Conservation (phyloP, 2,797 vertebrate species). For the Aratinga solstitialis region DNA sequence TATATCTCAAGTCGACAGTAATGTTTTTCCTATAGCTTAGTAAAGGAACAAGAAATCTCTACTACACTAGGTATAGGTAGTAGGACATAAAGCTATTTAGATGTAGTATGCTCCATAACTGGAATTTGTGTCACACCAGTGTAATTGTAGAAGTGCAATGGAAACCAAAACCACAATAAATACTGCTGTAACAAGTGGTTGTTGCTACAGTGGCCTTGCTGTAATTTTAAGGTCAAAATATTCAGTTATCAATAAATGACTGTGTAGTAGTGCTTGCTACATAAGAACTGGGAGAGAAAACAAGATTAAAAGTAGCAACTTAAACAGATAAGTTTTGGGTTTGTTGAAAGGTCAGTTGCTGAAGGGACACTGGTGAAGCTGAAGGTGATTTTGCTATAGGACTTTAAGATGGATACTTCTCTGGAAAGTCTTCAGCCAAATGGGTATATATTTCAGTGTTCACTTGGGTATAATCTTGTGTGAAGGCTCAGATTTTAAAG, state of each 20-base stretch:
- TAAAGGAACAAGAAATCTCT: neutral
- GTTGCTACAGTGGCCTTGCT: neutral
- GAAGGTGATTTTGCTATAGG: neutral
- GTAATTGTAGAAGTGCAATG: neutral
- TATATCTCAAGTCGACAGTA: neutral
- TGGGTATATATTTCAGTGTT: accelerated
- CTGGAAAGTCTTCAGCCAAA: neutral
- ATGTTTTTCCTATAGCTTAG: neutral
- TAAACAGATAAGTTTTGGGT: neutral
- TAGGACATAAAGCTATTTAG: neutral
- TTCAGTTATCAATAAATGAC: neutral
- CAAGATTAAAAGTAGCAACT: neutral
- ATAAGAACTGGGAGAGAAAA: neutral
- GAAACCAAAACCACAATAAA: neutral
- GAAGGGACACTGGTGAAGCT: neutral
- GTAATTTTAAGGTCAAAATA: neutral
- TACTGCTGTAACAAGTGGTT: neutral
- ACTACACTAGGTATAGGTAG: neutral
- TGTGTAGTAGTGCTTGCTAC: neutral
- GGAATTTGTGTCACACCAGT: neutral
- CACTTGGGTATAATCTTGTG: neutral
- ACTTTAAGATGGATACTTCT: neutral
- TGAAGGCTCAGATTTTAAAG: neutral
- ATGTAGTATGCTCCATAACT: neutral
- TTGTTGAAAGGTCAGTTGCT: neutral